phyloP scores from a whole-genome alignment of 2,797 vertebrate genomes.

The Threskiornis aethiopicus region DNA sequence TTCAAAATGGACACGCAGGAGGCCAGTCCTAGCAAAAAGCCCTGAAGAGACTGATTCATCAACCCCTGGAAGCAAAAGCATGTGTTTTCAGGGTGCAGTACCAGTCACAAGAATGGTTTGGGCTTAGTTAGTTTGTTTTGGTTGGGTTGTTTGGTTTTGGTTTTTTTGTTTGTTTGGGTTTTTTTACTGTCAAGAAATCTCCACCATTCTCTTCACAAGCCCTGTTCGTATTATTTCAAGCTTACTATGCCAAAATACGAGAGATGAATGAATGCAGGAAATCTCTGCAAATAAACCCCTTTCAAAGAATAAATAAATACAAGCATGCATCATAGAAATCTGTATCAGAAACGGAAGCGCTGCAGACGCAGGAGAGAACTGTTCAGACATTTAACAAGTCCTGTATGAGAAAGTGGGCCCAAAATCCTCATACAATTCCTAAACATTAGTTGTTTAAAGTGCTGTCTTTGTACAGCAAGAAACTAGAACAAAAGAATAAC shows the following conservation, averaged over 20 bases:
- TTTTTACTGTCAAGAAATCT: neutral
- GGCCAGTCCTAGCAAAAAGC: neutral
- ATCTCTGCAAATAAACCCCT: neutral
- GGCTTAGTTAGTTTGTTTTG: neutral
- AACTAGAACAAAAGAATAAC: neutral
- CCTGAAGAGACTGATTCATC: neutral
- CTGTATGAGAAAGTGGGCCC: neutral
- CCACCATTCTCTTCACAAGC: neutral
- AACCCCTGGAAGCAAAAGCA: neutral
- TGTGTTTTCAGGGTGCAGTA: neutral
- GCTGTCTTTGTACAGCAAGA: neutral
- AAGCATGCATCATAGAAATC: neutral
- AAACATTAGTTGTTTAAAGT: neutral
- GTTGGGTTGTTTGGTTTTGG: too few relatives aligned
- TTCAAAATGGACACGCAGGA: neutral
- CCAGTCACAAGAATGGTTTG: neutral
- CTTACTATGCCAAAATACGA: neutral
- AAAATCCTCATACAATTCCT: neutral
- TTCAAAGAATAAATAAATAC: neutral
- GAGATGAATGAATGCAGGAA: neutral
- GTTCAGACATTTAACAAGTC: neutral
- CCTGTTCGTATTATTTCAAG: neutral
- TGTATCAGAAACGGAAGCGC: neutral
- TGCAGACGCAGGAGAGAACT: neutral
- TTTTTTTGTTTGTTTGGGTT: too few relatives aligned